These are phyloP conservation scores for Apostichopus leukothele DNA, from an alignment of 53 echinoderm and acorn worm species.

Conservation along the genomic window DNA sequence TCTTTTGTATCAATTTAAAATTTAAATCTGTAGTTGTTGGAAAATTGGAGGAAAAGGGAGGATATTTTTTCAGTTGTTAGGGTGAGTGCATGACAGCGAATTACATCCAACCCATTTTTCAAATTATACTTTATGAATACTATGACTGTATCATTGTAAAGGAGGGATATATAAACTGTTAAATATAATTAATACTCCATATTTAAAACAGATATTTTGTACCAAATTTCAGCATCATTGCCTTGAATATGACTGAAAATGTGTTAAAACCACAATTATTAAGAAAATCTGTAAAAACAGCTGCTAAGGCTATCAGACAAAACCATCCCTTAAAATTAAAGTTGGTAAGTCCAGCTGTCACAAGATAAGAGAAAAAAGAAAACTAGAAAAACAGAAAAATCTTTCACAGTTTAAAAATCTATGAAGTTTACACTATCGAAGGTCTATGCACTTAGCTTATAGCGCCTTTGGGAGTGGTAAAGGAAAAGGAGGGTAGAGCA, in stretches of 20 bases:
- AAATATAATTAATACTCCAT: no score
- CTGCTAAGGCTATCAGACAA: neutral
- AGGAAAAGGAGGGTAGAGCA: neutral
- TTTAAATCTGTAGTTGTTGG: no score
- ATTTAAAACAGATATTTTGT: neutral
- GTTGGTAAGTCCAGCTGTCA: neutral
- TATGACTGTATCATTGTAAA: no score
- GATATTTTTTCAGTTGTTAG: no score
- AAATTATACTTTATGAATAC: no score
- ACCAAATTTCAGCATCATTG: neutral
- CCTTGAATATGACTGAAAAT: neutral
- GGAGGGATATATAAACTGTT: no score
- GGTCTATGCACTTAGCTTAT: constrained; percentile 22
- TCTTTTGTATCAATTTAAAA: no score
- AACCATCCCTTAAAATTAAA: neutral
- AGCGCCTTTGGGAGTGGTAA: constrained; percentile 1
- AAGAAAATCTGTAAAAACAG: neutral
- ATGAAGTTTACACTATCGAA: neutral
- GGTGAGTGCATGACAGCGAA: no score
- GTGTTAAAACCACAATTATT: neutral
- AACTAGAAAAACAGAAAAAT: neutral
- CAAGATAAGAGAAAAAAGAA: neutral
- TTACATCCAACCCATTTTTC: no score
- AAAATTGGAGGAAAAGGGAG: no score
- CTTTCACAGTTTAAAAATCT: neutral